Base-by-base conservation (phyloP, 2,113 vertebrate genomes). In the Gymnarchus niloticus region DNA sequence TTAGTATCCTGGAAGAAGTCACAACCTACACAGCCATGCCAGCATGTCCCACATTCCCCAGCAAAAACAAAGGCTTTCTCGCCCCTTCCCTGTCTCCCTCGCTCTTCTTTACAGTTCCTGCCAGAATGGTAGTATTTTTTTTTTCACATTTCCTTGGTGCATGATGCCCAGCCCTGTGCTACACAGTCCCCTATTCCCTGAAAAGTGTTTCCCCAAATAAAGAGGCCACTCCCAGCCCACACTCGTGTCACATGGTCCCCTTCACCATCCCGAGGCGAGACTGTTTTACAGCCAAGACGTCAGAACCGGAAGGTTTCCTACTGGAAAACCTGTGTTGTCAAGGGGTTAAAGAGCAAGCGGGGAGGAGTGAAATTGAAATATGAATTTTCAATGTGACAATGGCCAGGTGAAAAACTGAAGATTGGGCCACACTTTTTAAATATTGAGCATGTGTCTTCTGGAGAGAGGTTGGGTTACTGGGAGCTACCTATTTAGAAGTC, bases 401-500 rank as follows among this genome's bases (percentile, higher is more conserved):
- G 41, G 48, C 14, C 7, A n/a, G 48, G 9, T 23, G 44, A 65
- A 73, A 59, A 51, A 2, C 14, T 51, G 51, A 7, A 37, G 9
- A 37, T 59, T 1, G 85, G 46, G n/a, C 46, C 19, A 25, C 28
- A 76, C 56, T 65, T 86, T 69, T 82, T 41, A 84, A 83, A 84
- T 61, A 73, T 23, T 52, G 59, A 65, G 52, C 56, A 17, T 37
- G 28, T 80, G 46, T 59, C 48, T 14, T 25, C 6, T 5, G 6
- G 17, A 86, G 41, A 48, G 37, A 56, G 37, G 69, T 37, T 19
- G n/a, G 19, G 23, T 48, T 82, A 51, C 56, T 83, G 83, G 59
- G 17, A 23, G 51, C 56, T 56, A n/a, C 33, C 54, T 82, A 41
- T 87, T 87, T 85, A 69, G 65, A 69, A 80, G 80, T 59, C 65